phyloP scores from a whole-genome alignment of 2,888 invertebrate genomes.

The Tetanocera ferruginea region DNA sequence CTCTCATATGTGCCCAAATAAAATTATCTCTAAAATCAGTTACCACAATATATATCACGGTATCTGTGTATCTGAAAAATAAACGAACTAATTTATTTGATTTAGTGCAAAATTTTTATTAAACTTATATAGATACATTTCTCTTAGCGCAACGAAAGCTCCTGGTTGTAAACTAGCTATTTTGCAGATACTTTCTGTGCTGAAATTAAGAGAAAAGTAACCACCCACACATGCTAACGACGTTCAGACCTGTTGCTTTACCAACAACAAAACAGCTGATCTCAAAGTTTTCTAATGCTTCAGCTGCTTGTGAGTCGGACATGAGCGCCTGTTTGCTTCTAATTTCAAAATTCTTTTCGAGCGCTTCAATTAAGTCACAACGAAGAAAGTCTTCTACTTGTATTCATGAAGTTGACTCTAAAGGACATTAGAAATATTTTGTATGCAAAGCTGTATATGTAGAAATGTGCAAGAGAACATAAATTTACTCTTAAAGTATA shows the following conservation, averaged over 20 bases:
- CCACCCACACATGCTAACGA: too few species aligned
- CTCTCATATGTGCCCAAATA: too few species aligned
- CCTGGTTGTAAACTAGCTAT: too few species aligned
- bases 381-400: slow-evolving; percentile 51
- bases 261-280: slow-evolving; percentile 11
- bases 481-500: background rate
- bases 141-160: too few species aligned
- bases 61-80: too few species aligned
- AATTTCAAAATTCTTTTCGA: slow-evolving; percentile 68
- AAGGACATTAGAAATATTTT: slow-evolving; percentile 26
- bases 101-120: too few species aligned
- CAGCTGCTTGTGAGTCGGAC: slow-evolving; percentile 36
- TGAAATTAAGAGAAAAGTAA: too few species aligned
- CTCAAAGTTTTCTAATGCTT: slow-evolving; percentile 60
- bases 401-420: background rate
- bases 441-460: background rate
- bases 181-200: too few species aligned
- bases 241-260: background rate
- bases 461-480: background rate
- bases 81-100: too few species aligned
- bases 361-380: slow-evolving; percentile 62
- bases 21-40: too few species aligned
- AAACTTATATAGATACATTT: too few species aligned
- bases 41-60: too few species aligned
- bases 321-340: slow-evolving; percentile 64